Conservation (phyloP, 2,113 vertebrate species). For the Megaceryle maxima region DNA sequence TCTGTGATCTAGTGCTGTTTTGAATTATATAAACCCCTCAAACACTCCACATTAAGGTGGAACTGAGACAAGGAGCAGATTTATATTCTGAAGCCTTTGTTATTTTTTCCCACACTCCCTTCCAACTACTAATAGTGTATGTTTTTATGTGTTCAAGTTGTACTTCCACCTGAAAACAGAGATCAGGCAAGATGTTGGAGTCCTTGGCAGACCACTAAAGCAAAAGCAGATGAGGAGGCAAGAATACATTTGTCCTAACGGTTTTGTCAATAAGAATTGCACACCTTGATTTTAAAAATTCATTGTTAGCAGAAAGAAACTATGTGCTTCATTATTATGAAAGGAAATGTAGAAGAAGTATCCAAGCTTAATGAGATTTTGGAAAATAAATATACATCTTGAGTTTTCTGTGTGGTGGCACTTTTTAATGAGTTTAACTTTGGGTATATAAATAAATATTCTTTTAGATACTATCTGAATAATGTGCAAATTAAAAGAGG, state of each 20-base stretch:
- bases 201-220: not conserved
- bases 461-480: slow-evolving; percentile 18
- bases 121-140: not conserved
- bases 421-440: slow-evolving; percentile 58
- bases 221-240: not conserved
- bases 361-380: slow-evolving; percentile 56
- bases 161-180: not conserved
- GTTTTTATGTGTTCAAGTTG: not conserved
- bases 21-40: not conserved
- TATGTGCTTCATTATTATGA: not conserved
- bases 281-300: not conserved
- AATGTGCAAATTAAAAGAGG: slow-evolving; percentile 38
- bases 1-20: not conserved
- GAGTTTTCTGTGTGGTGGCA: not conserved
- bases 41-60: not conserved
- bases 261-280: not conserved
- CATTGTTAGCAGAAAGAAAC: not conserved
- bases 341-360: slow-evolving; percentile 5
- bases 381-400: slow-evolving; percentile 38
- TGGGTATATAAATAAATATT: slow-evolving; percentile 26
- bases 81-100: not conserved
- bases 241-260: not conserved
- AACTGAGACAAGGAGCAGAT: not conserved
- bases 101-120: not conserved
- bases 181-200: not conserved